These are phyloP conservation scores for Drosophila longiperda DNA, from an alignment of 2,888 invertebrate species.

Conservation along the genomic window DNA sequence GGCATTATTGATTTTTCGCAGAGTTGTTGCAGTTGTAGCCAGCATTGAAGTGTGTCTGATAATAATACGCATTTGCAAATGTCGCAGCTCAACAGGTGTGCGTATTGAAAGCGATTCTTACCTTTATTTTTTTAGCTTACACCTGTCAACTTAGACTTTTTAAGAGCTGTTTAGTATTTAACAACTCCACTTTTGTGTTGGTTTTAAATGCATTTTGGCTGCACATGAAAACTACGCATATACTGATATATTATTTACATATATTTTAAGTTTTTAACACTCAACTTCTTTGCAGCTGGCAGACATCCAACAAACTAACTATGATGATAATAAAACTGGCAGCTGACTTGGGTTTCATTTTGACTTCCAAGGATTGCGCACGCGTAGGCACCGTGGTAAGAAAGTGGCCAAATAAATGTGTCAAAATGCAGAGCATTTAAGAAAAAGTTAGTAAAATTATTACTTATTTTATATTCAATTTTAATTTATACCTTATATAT, in stretches of 20 bases:
- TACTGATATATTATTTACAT: background rate
- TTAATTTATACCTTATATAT: no score
- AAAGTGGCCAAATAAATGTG: background rate
- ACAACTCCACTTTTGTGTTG: background rate
- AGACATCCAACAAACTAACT: constrained; percentile 24
- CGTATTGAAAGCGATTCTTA: background rate
- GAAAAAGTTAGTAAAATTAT: background rate
- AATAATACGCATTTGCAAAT: background rate
- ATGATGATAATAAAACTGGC: constrained; percentile 40
- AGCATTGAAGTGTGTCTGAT: constrained; percentile 4
- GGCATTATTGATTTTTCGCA: constrained; percentile 68
- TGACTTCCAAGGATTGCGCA: constrained; percentile 38
- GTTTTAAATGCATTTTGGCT: constrained; percentile 29
- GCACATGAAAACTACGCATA: constrained; percentile 39
- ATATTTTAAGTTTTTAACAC: background rate
- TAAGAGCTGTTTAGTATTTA: background rate
- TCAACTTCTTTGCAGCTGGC: constrained; percentile 38
- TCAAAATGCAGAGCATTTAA: background rate
- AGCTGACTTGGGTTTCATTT: constrained; percentile 34
- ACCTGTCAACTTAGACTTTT: background rate
- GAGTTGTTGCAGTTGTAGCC: constrained; percentile 34
- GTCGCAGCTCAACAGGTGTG: constrained; percentile 50
- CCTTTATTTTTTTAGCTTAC: background rate
- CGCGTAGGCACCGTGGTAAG: constrained; percentile 45
- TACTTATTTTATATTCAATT: background rate